Percentiles rank a stretch among this genome's conserved stretches.
phyloP scores from a whole-genome alignment of 1,140 invertebrate genomes.

The fruit fly (Drosophila melanogaster) region DNA sequence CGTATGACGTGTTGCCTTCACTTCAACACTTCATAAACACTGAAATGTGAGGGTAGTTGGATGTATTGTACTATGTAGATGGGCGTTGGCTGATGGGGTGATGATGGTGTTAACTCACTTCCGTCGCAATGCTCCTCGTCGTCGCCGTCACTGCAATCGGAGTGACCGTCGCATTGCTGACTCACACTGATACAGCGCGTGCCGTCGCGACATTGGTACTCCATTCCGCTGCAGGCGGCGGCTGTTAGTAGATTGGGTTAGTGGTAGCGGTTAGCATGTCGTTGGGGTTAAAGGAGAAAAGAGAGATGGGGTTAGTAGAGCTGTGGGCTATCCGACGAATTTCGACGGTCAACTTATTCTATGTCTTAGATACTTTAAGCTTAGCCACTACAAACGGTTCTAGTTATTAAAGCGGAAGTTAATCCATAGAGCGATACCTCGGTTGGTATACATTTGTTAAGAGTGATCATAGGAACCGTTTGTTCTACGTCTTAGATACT shows the following conservation, averaged over 20 bases:
- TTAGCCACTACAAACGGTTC: not conserved
- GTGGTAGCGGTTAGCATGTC: slow-evolving; percentile 39
- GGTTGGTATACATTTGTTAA: not conserved
- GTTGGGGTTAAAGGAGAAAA: slow-evolving; percentile 26
- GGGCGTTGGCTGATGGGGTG: not conserved
- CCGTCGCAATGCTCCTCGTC: slow-evolving; percentile 89
- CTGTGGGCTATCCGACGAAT: not conserved
- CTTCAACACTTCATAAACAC: not conserved
- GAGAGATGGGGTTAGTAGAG: slow-evolving; percentile 10
- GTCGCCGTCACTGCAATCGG: slow-evolving; percentile 89
- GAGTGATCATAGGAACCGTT: no score
- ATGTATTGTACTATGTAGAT: slow-evolving; percentile 2
- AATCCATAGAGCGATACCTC: not conserved
- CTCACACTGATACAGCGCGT: slow-evolving; percentile 84
- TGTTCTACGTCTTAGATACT: slow-evolving; percentile 16
- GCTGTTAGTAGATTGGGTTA: slow-evolving; percentile 61
- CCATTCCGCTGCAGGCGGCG: slow-evolving; percentile 86
- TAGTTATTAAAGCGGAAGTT: not conserved
- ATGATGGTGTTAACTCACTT: slow-evolving; percentile 68
- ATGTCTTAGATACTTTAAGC: not conserved
- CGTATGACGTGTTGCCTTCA: not conserved
- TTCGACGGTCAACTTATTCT: not conserved
- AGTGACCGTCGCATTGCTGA: slow-evolving; percentile 88
- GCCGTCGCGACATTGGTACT: slow-evolving; percentile 88
- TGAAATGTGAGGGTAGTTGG: slow-evolving; percentile 1